Evolutionary conservation across 37 sponge, comb jelly and placozoan species (phyloP).

Genomic region (Geodia barretti): DNA sequence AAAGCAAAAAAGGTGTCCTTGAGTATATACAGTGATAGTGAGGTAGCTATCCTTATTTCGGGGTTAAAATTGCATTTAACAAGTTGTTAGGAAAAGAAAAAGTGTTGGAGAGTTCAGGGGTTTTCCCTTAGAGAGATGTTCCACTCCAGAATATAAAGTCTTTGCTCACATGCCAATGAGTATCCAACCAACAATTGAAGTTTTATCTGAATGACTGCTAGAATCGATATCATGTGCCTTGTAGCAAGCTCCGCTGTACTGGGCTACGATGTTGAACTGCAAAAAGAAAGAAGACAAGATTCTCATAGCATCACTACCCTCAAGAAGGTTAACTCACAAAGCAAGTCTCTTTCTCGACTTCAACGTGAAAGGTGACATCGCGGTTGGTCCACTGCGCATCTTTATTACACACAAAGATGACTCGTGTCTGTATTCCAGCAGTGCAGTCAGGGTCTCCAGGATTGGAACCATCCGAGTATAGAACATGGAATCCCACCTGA

Average conservation of each 20-base stretch:
- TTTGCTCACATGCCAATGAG: constrained; percentile 55
- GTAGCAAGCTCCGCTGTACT: constrained; percentile 34
- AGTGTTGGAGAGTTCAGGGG: too few species aligned
- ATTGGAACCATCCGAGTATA: constrained; percentile 5
- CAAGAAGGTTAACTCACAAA: background rate
- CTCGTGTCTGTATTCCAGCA: constrained; percentile 3
- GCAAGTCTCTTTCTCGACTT: constrained; percentile 21
- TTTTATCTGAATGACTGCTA: background rate
- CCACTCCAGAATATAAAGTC: background rate
- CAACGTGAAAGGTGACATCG: background rate
- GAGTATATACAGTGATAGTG: background rate
- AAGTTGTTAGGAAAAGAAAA: too few species aligned
- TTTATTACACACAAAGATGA: constrained; percentile 29
- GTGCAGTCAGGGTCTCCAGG: background rate
- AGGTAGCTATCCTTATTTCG: too few species aligned
- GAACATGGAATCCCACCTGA: constrained; percentile 29
- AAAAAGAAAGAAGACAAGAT: too few species aligned
- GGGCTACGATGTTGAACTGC: background rate
- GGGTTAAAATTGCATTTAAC: too few species aligned
- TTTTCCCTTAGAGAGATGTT: too few species aligned
- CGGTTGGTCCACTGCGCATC: background rate
- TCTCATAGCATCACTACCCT: too few species aligned
- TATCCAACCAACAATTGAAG: constrained; percentile 46
- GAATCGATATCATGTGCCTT: background rate
- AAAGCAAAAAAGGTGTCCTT: background rate